A percentile compares a stretch with the other conserved stretches of the same genome.
These are phyloP conservation scores for Falco punctatus DNA, from an alignment of 2,113 vertebrate genomes.

Conservation along the genomic window DNA sequence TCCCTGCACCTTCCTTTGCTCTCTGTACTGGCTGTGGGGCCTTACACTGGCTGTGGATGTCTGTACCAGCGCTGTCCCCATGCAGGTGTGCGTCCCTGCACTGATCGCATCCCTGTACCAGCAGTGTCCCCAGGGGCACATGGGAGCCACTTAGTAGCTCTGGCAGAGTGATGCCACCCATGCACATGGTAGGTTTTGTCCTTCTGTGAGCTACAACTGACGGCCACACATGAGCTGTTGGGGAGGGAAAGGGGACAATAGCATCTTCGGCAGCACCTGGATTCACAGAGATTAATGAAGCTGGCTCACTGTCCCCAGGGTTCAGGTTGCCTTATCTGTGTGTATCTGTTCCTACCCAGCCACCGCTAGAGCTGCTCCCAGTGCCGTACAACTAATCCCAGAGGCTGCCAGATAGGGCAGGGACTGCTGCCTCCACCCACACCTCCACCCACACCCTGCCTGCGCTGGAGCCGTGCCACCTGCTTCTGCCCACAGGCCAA, in stretches of 20 bases:
- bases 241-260: background rate
- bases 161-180: background rate
- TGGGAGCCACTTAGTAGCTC: background rate
- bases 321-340: slow-evolving; percentile 45
- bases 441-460: background rate
- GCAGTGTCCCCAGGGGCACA: background rate
- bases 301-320: background rate
- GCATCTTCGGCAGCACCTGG: background rate
- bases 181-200: accelerated
- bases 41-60: background rate
- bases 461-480: accelerated
- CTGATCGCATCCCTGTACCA: background rate
- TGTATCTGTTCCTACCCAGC: slow-evolving; percentile 38
- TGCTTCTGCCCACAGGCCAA: background rate
- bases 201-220: background rate
- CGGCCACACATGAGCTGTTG: background rate
- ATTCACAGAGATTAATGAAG: background rate
- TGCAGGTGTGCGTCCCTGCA: background rate
- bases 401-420: background rate
- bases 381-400: slow-evolving; percentile 30
- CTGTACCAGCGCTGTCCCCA: background rate
- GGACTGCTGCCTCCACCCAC: background rate
- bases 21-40: background rate
- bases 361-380: background rate
- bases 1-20: background rate